A percentile compares a stretch with the other conserved stretches of the same genome.
phyloP scores from a whole-genome alignment of 2,797 vertebrate species.

The Bufotes viridis region DNA sequence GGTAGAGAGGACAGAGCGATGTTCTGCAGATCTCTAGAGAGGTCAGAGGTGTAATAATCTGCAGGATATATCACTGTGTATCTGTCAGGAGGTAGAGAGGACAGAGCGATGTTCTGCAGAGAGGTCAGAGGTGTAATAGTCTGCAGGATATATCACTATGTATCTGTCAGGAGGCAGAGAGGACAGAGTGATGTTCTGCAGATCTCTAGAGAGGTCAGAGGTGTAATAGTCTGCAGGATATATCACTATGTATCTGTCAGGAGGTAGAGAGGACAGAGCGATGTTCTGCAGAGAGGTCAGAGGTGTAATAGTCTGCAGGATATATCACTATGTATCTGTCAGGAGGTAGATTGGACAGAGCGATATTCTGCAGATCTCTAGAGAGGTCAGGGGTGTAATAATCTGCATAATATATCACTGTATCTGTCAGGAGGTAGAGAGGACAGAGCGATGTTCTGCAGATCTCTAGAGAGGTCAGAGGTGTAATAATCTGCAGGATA shows the following conservation, averaged over 20 bases:
- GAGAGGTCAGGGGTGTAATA: not conserved
- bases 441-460: no score
- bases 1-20: not conserved
- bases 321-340: not conserved
- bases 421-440: no score
- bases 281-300: no score
- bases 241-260: no score
- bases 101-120: not conserved
- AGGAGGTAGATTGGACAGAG: not conserved
- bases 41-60: conserved; percentile 4
- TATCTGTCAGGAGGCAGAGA: not conserved
- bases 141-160: not conserved
- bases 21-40: not conserved
- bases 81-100: no score
- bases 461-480: no score
- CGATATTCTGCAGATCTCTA: not conserved
- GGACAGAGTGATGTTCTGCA: not conserved
- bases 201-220: not conserved
- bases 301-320: no score
- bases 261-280: no score
- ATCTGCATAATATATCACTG: not conserved
- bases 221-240: not conserved
- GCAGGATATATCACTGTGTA: not conserved
- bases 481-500: no score
- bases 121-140: conserved; percentile 2